A percentile compares a stretch with the other conserved stretches of the same genome.
phyloP scores from a whole-genome alignment of 2,888 invertebrate species.

The Nezara viridula region DNA sequence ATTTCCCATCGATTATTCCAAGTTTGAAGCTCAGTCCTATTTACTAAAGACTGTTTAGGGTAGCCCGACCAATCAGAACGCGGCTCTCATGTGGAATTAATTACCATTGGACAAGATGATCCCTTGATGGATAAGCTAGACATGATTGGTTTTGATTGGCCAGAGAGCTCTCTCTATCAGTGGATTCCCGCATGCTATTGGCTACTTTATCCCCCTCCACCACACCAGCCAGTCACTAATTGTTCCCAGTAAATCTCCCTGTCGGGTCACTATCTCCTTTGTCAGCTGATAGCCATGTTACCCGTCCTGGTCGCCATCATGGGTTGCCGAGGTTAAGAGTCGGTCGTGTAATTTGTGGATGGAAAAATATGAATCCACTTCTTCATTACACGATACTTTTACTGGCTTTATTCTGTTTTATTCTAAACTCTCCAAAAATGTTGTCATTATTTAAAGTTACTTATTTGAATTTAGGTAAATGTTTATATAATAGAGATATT shows the following conservation, averaged over 20 bases:
- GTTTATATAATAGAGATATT: too few species aligned
- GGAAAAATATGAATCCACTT: too few species aligned
- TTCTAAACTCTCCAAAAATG: too few species aligned
- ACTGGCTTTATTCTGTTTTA: too few species aligned
- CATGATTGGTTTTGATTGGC: constrained; percentile 13
- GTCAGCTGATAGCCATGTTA: not conserved
- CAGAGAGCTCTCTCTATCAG: not conserved
- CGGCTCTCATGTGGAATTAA: not conserved
- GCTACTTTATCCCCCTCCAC: not conserved
- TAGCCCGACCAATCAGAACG: not conserved
- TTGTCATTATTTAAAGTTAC: too few species aligned
- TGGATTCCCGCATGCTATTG: not conserved
- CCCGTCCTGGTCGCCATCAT: not conserved
- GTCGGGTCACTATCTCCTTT: not conserved
- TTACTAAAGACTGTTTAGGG: not conserved
- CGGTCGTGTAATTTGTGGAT: too few species aligned
- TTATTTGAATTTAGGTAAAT: too few species aligned
- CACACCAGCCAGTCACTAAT: not conserved
- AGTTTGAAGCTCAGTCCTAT: too few species aligned
- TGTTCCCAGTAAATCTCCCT: not conserved
- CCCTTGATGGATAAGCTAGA: not conserved
- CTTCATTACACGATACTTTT: too few species aligned
- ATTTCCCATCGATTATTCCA: too few species aligned
- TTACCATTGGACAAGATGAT: constrained; percentile 25
- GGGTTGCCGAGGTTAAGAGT: not conserved